Percentiles rank a stretch among this genome's conserved stretches.
Conservation (phyloP, 2,797 vertebrate genomes). For the Galagoides demidoff region DNA sequence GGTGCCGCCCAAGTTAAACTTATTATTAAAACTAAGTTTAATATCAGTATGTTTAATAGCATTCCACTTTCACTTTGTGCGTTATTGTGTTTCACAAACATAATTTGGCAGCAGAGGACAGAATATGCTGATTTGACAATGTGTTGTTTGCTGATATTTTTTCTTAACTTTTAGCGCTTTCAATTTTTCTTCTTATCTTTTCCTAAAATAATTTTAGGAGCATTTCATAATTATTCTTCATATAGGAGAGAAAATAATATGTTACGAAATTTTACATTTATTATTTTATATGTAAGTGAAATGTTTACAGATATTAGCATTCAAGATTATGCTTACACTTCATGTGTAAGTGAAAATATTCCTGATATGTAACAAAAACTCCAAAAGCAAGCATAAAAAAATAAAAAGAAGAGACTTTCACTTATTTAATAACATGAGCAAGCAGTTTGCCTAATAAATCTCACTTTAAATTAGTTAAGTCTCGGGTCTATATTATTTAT, state of each 20-base stretch:
- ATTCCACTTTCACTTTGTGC: not conserved
- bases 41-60: not conserved
- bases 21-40: constrained; percentile 22
- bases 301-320: not conserved
- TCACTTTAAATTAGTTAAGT: constrained; percentile 22
- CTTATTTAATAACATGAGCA: constrained; percentile 40
- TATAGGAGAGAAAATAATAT: not conserved
- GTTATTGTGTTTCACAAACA: not conserved
- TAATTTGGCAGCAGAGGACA: constrained; percentile 13
- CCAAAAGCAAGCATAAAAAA: not conserved
- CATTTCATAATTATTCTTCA: constrained; percentile 15
- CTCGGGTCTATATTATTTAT: not conserved
- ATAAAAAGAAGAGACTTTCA: not conserved
- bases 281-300: constrained; percentile 10
- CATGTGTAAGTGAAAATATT: constrained; percentile 12
- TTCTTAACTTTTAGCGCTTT: not conserved
- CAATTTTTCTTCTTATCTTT: not conserved
- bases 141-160: not conserved
- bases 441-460: not conserved
- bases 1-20: not conserved
- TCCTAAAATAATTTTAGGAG: constrained; percentile 47
- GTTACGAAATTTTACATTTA: constrained; percentile 48
- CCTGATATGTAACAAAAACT: constrained; percentile 6
- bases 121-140: not conserved
- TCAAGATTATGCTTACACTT: not conserved